Evolutionary conservation across 2,797 vertebrate species (phyloP), one percentile per base, ranked within the genome.

Genomic region (Acipenser oxyrinchus): DNA sequence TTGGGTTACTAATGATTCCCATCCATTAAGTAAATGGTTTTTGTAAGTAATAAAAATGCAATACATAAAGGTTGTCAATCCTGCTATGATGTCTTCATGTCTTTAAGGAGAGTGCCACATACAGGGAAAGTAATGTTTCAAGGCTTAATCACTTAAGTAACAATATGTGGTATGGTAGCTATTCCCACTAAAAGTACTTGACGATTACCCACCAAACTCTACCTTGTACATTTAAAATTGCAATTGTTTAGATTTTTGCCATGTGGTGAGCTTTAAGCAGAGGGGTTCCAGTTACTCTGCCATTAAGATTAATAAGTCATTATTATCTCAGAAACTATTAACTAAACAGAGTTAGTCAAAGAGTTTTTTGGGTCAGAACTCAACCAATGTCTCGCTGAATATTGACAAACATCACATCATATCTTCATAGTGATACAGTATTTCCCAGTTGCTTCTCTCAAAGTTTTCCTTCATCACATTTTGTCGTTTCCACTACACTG

Each of bases 11-110:
- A 94, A 94, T 93, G 92, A 89, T 86, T 89, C 83, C 87, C 90
- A 94, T 94, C 90, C 88, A 93, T 96, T 94, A 93, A 90, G 85
- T 91, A 91, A 94, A 95, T 95, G 90, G 90, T 85, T 92, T 77
- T 91, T 88, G 84, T 86, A 87, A 90, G 89, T 85, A 86, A 84
- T 86, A 83, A 84, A 90, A 92, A 89, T 87, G 88, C 87, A 89
- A 92, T 90, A 88, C 87, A 90, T 89, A 90, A 91, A 88, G 88
- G 87, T 84, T 82, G 79, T 79, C 77, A 73, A 81, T 79, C 82
- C 77, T 80, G 87, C 86, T 83, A 79, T 89, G 83, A 88, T 81
- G 84, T 85, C 84, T 86, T 83, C 86, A 83, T 87, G 84, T 88
- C 73, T 70, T 37, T 86, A 85, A 86, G 88, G 80, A 85, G 84